These are phyloP conservation scores for Clupea harengus DNA, from an alignment of 2,113 vertebrate species.

Conservation along the genomic window DNA sequence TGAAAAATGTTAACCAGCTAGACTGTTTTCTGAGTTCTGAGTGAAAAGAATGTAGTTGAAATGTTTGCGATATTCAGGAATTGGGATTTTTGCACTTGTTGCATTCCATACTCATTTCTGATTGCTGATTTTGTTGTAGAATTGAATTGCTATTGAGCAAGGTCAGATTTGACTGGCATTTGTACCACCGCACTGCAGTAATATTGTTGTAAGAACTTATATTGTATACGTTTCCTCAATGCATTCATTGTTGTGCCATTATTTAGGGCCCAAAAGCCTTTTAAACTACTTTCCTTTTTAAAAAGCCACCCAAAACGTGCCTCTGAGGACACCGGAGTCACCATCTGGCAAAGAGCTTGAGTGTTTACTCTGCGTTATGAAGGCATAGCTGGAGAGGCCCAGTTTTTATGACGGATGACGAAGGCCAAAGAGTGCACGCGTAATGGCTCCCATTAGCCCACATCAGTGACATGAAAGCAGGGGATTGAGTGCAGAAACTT, in stretches of 20 bases:
- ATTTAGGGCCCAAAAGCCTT: not conserved
- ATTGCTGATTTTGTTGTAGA: not conserved
- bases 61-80: not conserved
- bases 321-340: not conserved
- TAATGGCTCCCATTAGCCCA: conserved; percentile 13
- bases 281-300: conserved; percentile 32
- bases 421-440: not conserved
- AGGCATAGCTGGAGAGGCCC: conserved; percentile 26
- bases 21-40: no score
- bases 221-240: not conserved
- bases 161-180: not conserved
- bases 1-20: not conserved
- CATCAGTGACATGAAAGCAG: not conserved
- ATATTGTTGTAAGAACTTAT: not conserved
- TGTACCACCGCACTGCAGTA: not conserved
- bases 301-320: not conserved
- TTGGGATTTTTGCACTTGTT: not conserved
- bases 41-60: not conserved
- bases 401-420: not conserved
- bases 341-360: not conserved
- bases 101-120: not conserved
- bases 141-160: not conserved
- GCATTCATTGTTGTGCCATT: not conserved
- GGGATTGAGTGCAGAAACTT: not conserved
- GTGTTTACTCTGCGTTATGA: conserved; percentile 19